Base-by-base conservation (phyloP, 2,113 vertebrate species). In the Vanacampus margaritifer region DNA sequence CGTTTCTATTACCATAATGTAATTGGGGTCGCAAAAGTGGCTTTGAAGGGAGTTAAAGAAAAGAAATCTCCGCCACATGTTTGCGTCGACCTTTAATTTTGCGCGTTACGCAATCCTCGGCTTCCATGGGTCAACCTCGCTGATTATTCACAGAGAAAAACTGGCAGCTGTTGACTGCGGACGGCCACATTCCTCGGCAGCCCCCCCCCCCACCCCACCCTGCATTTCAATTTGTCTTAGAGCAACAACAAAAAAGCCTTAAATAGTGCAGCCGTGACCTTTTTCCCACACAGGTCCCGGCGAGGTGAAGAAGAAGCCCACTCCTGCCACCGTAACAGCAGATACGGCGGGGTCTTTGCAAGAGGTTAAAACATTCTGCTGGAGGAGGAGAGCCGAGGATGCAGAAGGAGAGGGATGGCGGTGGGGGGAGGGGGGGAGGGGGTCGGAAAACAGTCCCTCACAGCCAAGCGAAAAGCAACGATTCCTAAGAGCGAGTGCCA, bases 1-100 rank as follows among this genome's bases (percentile, higher is more conserved):
- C 87, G 88, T 88, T 90, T 90, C 79, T 81, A 89, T 92, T 87
- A 89, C 88, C 88, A 91, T 90, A 91, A 90, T 88, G 87, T 86
- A 91, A 89, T 89, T 88, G 83, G 89, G 88, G 88, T 90, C 85
- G 85, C 83, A 74, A 79, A 85, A 84, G 82, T 74, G 77, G 84
- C 85, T 86, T 87, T 87, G 84, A 87, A 77, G 37, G 80, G 88
- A 86, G 82, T 83, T 19, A 9, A 35, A 35, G 19, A 39, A 35
- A 23, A 62, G 39, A 41, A 62, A 62, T 74, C 79, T 79, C 74
- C 36, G 54, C 86, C 81, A 85, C 77, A 86, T 88, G 81, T 90
- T 86, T 84, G 80, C 83, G 79, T 85, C 84, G 88, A 90, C 89
- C 87, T 86, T 86, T 87, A 87, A 86, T 89, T 90, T 87, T 84